Conservation (phyloP, 2,888 invertebrate species). For the Papilio protenor region DNA sequence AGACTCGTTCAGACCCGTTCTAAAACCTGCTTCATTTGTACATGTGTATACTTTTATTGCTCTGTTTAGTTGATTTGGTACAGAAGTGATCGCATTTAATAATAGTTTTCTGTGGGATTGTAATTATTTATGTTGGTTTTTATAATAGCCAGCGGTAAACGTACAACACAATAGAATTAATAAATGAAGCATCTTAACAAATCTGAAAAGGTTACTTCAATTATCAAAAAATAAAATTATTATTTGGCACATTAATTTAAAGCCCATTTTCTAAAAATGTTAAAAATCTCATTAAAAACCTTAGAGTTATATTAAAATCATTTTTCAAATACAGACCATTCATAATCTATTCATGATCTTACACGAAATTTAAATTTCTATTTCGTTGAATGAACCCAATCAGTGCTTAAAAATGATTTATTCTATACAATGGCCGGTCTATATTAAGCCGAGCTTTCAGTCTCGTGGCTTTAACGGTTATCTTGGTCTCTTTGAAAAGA, state of each 20-base stretch:
- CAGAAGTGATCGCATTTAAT: not conserved
- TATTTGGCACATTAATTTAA: not conserved
- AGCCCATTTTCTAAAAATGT: not conserved
- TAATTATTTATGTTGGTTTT: not conserved
- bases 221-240: not conserved
- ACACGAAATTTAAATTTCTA: conserved; percentile 19
- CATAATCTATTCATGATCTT: conserved; percentile 21
- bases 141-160: not conserved
- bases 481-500: conserved; percentile 55
- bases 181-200: no score
- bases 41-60: not conserved
- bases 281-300: not conserved
- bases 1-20: conserved; percentile 35
- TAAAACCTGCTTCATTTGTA: conserved; percentile 30
- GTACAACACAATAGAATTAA: not conserved
- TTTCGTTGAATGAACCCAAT: conserved; percentile 29
- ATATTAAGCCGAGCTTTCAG: conserved; percentile 44
- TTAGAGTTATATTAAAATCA: not conserved
- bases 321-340: conserved; percentile 17
- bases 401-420: conserved; percentile 44
- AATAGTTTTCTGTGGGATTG: not conserved
- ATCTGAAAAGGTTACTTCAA: not conserved
- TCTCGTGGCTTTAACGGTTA: conserved; percentile 48
- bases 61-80: not conserved
- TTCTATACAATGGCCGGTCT: conserved; percentile 37